Evolutionary conservation across 2,888 invertebrate genomes (phyloP).

Genomic region (Leucophenga maculata): DNA sequence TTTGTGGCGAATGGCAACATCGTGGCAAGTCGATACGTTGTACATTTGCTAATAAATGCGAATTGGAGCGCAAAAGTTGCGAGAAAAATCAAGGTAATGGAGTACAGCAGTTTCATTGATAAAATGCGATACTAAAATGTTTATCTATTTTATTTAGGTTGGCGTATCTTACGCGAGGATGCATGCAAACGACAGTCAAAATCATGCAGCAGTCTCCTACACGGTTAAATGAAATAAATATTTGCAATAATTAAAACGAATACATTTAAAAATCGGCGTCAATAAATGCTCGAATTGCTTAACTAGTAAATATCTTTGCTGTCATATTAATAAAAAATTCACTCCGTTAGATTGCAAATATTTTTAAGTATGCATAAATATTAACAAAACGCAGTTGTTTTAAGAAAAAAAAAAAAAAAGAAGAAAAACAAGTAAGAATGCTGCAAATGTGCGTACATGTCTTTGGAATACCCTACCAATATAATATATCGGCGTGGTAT

Average conservation of each 20-base stretch:
- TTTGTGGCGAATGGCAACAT: slow-evolving; percentile 30
- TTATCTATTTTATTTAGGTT: slow-evolving; percentile 2
- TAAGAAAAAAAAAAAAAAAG: background rate
- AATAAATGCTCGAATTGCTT: background rate
- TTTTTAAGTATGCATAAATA: background rate
- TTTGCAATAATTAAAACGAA: background rate
- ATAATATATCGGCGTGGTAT: no score
- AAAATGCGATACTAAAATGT: background rate
- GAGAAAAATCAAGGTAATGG: slow-evolving; percentile 25
- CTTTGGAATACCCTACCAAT: no score
- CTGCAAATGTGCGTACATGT: no score
- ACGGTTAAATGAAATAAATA: slow-evolving; percentile 3
- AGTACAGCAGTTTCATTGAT: background rate
- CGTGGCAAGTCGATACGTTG: slow-evolving; percentile 25
- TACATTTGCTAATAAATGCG: slow-evolving; percentile 37
- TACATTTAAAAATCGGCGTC: background rate
- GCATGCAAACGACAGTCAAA: background rate
- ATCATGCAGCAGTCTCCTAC: background rate
- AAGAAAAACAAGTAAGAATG: background rate
- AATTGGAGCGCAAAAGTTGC: slow-evolving; percentile 26
- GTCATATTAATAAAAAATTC: slow-evolving; percentile 1
- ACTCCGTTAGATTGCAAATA: background rate
- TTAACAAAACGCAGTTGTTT: background rate
- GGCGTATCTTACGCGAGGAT: background rate
- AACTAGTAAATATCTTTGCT: background rate